These are phyloP conservation scores for Zophobas atratus DNA, from an alignment of 1,140 invertebrate genomes.

Conservation along the genomic window DNA sequence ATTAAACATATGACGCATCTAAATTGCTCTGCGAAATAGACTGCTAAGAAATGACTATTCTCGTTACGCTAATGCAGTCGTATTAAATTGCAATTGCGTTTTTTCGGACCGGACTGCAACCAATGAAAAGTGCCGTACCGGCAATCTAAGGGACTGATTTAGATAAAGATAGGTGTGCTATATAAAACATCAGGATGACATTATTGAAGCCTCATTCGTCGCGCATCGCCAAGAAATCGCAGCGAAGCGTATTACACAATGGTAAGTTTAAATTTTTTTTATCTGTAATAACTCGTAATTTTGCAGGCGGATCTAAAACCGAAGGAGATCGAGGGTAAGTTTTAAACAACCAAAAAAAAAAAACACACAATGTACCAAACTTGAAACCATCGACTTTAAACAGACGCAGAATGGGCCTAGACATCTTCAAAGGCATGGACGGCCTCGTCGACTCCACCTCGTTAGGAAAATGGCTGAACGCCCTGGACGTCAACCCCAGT, in stretches of 20 bases:
- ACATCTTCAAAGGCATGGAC: slow-evolving; percentile 58
- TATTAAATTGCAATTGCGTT: slow-evolving; percentile 44
- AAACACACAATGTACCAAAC: background rate
- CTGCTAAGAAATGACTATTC: background rate
- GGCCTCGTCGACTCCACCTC: slow-evolving; percentile 57
- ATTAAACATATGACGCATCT: too few species aligned
- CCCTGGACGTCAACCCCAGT: slow-evolving; percentile 62
- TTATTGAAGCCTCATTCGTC: slow-evolving; percentile 31
- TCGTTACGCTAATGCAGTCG: slow-evolving; percentile 33
- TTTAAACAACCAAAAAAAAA: too few species aligned
- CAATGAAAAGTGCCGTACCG: slow-evolving; percentile 48
- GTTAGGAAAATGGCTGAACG: slow-evolving; percentile 58
- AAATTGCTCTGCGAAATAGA: too few species aligned
- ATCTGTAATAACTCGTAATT: slow-evolving; percentile 7
- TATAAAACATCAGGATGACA: slow-evolving; percentile 47
- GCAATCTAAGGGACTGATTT: slow-evolving; percentile 47
- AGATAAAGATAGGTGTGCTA: slow-evolving; percentile 51
- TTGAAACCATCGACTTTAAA: slow-evolving; percentile 9
- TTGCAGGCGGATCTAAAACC: slow-evolving; percentile 62
- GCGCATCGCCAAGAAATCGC: slow-evolving; percentile 23
- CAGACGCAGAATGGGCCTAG: slow-evolving; percentile 62
- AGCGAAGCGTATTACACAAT: slow-evolving; percentile 15
- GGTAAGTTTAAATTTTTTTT: slow-evolving; percentile 17
- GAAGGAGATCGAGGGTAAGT: slow-evolving; percentile 64
- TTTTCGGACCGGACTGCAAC: slow-evolving; percentile 27